A percentile compares a stretch with the other conserved stretches of the same genome.
Conservation (phyloP, 2,888 invertebrate species). For the Autographa pulchrina region DNA sequence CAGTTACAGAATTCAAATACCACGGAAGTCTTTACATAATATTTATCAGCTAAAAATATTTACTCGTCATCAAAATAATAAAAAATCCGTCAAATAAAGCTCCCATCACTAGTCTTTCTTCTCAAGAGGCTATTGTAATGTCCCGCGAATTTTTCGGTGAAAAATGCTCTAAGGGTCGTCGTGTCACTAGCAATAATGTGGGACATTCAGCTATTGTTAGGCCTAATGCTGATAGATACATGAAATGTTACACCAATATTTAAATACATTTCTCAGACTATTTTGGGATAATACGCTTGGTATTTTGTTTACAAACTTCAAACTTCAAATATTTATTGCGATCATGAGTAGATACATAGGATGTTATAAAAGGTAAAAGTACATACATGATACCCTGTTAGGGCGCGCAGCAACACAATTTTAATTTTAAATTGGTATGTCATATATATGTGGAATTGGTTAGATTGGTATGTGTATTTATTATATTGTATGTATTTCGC, state of each 20-base stretch:
- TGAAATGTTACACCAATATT: slow-evolving; percentile 24
- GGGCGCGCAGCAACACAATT: too few species aligned
- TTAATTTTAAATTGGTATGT: too few species aligned
- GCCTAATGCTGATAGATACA: slow-evolving; percentile 37
- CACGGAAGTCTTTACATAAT: not conserved
- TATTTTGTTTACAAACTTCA: not conserved
- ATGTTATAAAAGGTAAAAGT: too few species aligned
- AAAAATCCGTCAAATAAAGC: not conserved
- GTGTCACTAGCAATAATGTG: slow-evolving; percentile 51
- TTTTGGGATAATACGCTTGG: not conserved
- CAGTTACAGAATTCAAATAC: too few species aligned
- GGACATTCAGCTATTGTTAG: slow-evolving; percentile 44
- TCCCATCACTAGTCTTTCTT: slow-evolving; percentile 36
- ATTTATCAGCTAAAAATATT: not conserved
- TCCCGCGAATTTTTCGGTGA: slow-evolving; percentile 52
- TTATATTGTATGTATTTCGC: too few species aligned
- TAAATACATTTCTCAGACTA: slow-evolving; percentile 8
- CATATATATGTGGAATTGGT: too few species aligned
- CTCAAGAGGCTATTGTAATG: slow-evolving; percentile 59
- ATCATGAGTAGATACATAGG: too few species aligned
- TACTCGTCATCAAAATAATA: not conserved
- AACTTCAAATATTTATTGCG: too few species aligned
- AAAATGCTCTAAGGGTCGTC: slow-evolving; percentile 50
- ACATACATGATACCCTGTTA: too few species aligned
- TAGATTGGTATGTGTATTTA: too few species aligned